Evolutionary conservation across 2,888 invertebrate genomes (phyloP), one percentile per base, ranked within the genome.

Genomic region (Capitulum mitella): DNA sequence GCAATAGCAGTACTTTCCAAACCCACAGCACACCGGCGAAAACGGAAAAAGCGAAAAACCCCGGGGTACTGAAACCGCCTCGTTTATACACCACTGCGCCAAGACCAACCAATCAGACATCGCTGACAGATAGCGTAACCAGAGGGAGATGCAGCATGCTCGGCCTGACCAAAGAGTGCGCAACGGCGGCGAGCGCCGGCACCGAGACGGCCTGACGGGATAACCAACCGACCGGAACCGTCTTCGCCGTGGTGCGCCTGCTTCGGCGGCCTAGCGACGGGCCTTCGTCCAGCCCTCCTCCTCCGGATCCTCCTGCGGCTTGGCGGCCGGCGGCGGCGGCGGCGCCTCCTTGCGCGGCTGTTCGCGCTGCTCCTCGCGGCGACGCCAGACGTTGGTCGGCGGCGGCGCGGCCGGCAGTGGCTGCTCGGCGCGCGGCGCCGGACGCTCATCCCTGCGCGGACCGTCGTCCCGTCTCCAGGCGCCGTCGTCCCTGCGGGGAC

Each of bases 391-490:
- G 78, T 34, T 79, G 37, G 76, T 77, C 61, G 12, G 78, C n/a
- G 32, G 80, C 37, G 74, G 40, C 37, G 74, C 61, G 79, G 16
- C 81, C 80, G 48, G 37, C 77, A 14, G 26, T 6, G 32, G 10
- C 78, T 16, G 29, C 19, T 48, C 70, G 26, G 26, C 37, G 22
- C 19, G 48, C 78, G 64, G 46, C 76, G 51, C 6, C 43, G 43
- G 43, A 5, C 6, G 43, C 43, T 54, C 74, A 43, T 58, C 32
- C 5, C 40, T 74, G 77, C 43, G 75, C 54, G 29, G 78, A 19
- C 48, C 74, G 40, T 74, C 81, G 79, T 79, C 83, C 82, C 78
- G 81, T 81, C 79, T 76, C 80, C 70, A 10, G 54, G 70, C 26
- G 58, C 77, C 48, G 51, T 70, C 78, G 5, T 78, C 80, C 54